A percentile compares a stretch with the other conserved stretches of the same genome.
phyloP scores from a whole-genome alignment of 1,140 invertebrate species.

The Bombus turneri region DNA sequence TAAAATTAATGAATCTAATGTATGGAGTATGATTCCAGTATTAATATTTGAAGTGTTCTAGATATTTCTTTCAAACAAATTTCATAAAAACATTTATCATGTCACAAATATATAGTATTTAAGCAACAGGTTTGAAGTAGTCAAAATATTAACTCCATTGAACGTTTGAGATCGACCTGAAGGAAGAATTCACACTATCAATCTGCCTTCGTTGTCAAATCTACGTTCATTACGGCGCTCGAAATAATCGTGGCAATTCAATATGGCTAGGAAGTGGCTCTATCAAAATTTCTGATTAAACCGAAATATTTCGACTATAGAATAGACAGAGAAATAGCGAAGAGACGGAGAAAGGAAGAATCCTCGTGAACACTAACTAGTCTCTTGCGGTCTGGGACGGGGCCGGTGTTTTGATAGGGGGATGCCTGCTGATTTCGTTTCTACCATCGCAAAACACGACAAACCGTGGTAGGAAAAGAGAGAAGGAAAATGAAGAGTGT shows the following conservation, averaged over 20 bases:
- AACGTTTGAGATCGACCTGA: not conserved
- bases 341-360: not conserved
- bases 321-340: not conserved
- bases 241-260: not conserved
- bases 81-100: too few relatives aligned
- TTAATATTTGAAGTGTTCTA: too few relatives aligned
- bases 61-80: too few relatives aligned
- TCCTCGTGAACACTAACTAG: constrained; percentile 17
- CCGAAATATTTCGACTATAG: constrained; percentile 12
- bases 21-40: too few relatives aligned
- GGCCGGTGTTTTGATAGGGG: not conserved
- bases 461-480: not conserved
- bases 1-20: too few relatives aligned
- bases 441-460: not conserved
- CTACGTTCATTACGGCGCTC: not conserved
- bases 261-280: not conserved
- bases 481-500: constrained; percentile 4
- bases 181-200: not conserved
- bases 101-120: too few relatives aligned
- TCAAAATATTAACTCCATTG: too few relatives aligned
- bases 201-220: not conserved
- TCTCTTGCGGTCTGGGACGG: not conserved
- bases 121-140: too few relatives aligned
- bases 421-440: constrained; percentile 34
- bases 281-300: constrained; percentile 31